These are phyloP conservation scores for Herminia tarsipennalis DNA, from an alignment of 2,888 invertebrate species.

Conservation along the genomic window DNA sequence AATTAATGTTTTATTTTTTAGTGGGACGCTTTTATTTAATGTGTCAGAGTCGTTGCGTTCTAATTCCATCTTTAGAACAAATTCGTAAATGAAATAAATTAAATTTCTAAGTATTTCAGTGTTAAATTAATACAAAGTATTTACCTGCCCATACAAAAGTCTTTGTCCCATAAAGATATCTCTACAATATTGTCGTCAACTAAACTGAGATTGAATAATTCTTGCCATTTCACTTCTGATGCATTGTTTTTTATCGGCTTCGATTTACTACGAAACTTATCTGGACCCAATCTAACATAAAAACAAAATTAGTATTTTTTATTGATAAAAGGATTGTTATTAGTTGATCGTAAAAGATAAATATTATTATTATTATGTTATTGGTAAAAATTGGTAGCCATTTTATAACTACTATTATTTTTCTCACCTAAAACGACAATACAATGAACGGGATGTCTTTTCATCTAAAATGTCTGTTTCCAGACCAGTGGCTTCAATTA, in stretches of 20 bases:
- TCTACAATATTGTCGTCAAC: conserved; percentile 96
- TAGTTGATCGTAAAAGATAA: too few relatives aligned
- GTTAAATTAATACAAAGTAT: neutral
- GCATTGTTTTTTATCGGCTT: conserved; percentile 89
- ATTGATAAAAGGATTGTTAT: too few relatives aligned
- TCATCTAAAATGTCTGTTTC: conserved; percentile 91
- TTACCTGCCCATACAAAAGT: conserved; percentile 85
- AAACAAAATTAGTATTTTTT: neutral
- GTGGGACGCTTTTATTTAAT: too few relatives aligned
- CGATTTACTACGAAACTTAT: conserved; percentile 98
- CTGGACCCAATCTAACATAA: conserved; percentile 93
- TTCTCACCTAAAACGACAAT: conserved; percentile 94
- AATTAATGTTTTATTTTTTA: neutral
- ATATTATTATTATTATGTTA: too few relatives aligned
- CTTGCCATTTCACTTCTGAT: conserved; percentile 92
- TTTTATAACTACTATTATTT: neutral
- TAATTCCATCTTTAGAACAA: neutral
- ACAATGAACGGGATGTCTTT: conserved; percentile 90
- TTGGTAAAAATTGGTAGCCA: too few relatives aligned
- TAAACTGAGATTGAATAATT: conserved; percentile 97
- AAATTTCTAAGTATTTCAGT: too few relatives aligned
- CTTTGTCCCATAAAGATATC: conserved; percentile 94
- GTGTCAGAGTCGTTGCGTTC: too few relatives aligned
- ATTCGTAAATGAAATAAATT: too few relatives aligned
- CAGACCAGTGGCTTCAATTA: conserved; percentile 96